Base-by-base conservation (phyloP, 2,797 vertebrate genomes). In the Enteromius afrohamiltoni region DNA sequence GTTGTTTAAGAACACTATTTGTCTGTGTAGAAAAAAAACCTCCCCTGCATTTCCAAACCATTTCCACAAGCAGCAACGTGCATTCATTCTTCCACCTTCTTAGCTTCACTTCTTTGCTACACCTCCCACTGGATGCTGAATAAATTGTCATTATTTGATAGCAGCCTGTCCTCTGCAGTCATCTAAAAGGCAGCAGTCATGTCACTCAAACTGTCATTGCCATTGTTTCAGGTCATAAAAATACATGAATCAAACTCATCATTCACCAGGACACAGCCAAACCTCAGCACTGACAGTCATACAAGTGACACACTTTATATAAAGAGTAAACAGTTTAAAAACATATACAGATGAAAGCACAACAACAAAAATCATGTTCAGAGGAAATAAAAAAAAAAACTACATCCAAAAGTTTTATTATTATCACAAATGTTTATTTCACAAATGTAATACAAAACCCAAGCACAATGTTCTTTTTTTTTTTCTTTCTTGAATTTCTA, bases 181-280 rank as follows among this genome's bases (percentile, higher is more conserved):
- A 65, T 51, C 79, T 88, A 84, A 73, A 17, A 47, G 9, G 79
- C 73, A 74, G 77, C 17, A 45, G 84, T 80, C 74, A 80, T 64
- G 74, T 79, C 80, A 76, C 42, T 82, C 64, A 80, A 77, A 51
- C 53, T 67, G 71, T 55, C 86, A 82, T 85, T 89, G 88, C 84
- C 69, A 80, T 62, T 65, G 80, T 76, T 80, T 73, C 58, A 67
- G 77, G 82, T 87, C 45, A 83, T 84, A 80, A 81, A 88, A 86
- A 64, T 76, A 82, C 74, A 82, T 80, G 82, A 87, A 82, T 88
- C 70, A 84, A 69, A 86, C 70, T 77, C 60, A 82, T 68, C 73
- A 80, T 84, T 85, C 65, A 83, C 79, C 26, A 40, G 42, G 26
- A 81, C 40, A 49, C 71, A 73, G 71, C 62, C n/a, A 53, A 81